Base-by-base conservation (phyloP, 2,797 vertebrate species). In the Steatocranus sp. region DNA sequence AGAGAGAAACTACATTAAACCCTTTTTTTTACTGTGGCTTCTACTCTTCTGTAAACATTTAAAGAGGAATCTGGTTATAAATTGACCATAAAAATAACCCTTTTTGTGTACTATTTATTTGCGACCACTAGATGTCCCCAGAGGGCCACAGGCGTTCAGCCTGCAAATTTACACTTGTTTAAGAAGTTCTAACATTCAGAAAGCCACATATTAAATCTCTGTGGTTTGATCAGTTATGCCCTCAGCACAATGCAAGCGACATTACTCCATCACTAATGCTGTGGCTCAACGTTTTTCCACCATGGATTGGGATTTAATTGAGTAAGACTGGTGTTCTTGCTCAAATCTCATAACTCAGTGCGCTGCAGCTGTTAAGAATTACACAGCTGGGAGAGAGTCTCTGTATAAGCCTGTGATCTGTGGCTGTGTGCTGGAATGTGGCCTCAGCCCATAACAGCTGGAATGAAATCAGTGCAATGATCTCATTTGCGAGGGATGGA, bases 381-480 rank as follows among this genome's bases (percentile, higher is more conserved):
- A 90, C 83, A 92, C n/a, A 73, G 83, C 84, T 83, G 89, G 87
- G 85, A 79, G 84, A 34, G 76, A 84, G 85, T 58, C 82, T 89
- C 61, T 80, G 54, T 23, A 20, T 14, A 56, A 73, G 54, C 82
- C 48, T 88, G 68, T 83, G 89, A 92, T 87, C 68, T 77, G 88
- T 73, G 56, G 46, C 74, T 81, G 36, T 49, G 54, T 54, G 12
- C 81, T 86, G 90, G 91, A 94, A 93, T 81, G 70, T 92, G 84
- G 89, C 84, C 84, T 48, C 41, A 86, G 84, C 87, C 83, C 54
- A 7, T 73, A 93, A 91, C 94, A 93, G 86, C 92, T 92, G 91
- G 87, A 90, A 73, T 86, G 83, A 90, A 91, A 88, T 88, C 86
- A 83, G 83, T 48, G 30, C 75, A 76, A 49, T 94, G 92, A 94